Evolutionary conservation across 2,113 vertebrate genomes (phyloP), one percentile per base, ranked within the genome.

Genomic region (Uria lomvia): DNA sequence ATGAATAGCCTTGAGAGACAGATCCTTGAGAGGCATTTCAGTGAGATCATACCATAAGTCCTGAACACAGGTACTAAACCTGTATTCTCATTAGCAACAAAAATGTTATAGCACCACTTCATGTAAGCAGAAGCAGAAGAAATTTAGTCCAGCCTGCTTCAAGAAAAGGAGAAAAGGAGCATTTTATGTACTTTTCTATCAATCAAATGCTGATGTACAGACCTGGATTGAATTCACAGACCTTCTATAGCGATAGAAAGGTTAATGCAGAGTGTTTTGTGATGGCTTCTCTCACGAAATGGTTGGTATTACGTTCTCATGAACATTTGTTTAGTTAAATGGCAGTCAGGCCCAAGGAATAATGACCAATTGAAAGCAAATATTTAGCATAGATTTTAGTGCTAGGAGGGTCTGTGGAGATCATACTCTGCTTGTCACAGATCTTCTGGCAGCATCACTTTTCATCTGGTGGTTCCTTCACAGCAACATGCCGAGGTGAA

Each of bases 311-410:
- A 30, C 13, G 7, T 40, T 89, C 45, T 67, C 4, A 0, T 43
- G 27, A 84, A 58, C 14, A 17, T 4, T 76, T 47, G 10, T 74
- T 86, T 85, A 59, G 8, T 81, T 81, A 87, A 78, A 86, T 14
- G 34, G 30, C 30, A 75, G 42, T 71, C 42, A 77, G 34, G 34
- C 27, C 36, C 55, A 53, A 67, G 70, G 73, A 82, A 47, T 52
- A 86, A 47, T 23, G 53, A 56, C 16, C 27, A 62, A 53, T 2
- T 86, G 29, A 87, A 96, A 91, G 94, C 26, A 56, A 72, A 82
- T 66, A 82, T 63, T 91, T 70, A 82, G 50, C 45, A 76, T 15
- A 79, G 21, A 66, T 82, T 73, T 78, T 78, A 85, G 85, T 87
- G 38, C 43, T 87, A 19, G 58, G 9, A 88, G 34, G 6, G 16